Percentiles rank a stretch among this genome's conserved stretches.
Evolutionary conservation across 2,797 vertebrate species (phyloP).

Genomic region (Adelosebastes latens): DNA sequence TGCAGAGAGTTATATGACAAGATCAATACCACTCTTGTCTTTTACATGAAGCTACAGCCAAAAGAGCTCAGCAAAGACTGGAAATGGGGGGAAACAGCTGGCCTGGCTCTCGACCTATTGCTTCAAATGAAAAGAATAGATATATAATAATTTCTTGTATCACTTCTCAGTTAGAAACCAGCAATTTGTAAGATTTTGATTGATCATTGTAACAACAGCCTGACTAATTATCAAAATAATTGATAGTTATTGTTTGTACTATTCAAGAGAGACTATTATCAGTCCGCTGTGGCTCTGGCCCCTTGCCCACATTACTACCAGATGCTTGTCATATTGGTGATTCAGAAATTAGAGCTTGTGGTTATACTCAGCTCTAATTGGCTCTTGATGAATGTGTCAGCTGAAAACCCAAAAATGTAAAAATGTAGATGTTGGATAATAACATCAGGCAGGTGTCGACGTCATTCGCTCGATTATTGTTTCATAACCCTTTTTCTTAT

Average conservation of each 20-base stretch:
- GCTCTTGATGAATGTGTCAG: slow-evolving; percentile 15
- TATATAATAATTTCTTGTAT: not conserved
- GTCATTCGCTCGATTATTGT: slow-evolving; percentile 1
- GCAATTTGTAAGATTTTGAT: not conserved
- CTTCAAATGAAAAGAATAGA: not conserved
- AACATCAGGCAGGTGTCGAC: slow-evolving; percentile 15
- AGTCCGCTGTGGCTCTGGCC: slow-evolving; percentile 16
- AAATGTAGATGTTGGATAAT: slow-evolving; percentile 11
- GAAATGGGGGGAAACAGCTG: no score
- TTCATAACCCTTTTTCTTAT: slow-evolving; percentile 34
- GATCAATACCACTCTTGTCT: not conserved
- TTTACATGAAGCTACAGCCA: not conserved
- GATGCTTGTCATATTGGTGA: slow-evolving; percentile 8
- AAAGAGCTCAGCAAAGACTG: not conserved
- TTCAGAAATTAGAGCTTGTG: slow-evolving; percentile 34
- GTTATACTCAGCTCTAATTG: slow-evolving; percentile 19
- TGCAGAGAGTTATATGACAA: not conserved
- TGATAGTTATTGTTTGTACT: no score
- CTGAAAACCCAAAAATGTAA: slow-evolving; percentile 21
- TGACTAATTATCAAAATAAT: not conserved
- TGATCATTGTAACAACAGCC: not conserved
- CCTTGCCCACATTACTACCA: slow-evolving; percentile 9
- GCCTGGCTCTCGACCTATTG: not conserved
- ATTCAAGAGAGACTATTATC: slow-evolving; percentile 2
- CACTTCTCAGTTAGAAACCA: not conserved